Evolutionary conservation across 2,888 invertebrate species (phyloP).

Genomic region (Nycteola revayana): DNA sequence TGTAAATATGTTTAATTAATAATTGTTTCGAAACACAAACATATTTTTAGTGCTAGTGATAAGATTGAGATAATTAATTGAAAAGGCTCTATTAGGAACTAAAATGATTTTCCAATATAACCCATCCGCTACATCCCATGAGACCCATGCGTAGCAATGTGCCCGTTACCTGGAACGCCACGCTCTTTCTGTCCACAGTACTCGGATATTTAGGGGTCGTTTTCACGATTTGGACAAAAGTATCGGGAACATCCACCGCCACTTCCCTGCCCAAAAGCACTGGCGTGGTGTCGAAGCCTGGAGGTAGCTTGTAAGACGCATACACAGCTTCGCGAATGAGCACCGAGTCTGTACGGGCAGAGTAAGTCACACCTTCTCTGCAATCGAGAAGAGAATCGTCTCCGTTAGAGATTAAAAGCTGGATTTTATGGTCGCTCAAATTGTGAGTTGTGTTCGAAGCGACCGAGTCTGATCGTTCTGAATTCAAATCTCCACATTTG

Average conservation of each 20-base stretch:
- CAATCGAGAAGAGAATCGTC: conserved; percentile 72
- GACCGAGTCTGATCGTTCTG: conserved; percentile 64
- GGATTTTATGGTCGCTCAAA: conserved; percentile 70
- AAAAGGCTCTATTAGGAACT: conserved; percentile 7
- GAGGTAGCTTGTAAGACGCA: conserved; percentile 72
- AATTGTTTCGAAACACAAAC: too few relatives aligned
- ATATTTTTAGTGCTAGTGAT: too few relatives aligned
- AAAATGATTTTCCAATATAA: conserved; percentile 13
- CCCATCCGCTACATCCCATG: conserved; percentile 34
- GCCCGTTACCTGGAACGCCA: conserved; percentile 73
- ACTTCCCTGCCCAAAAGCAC: conserved; percentile 82
- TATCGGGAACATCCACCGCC: conserved; percentile 95
- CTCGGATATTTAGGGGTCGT: conserved; percentile 86
- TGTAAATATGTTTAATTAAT: too few relatives aligned
- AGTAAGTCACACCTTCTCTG: conserved; percentile 72
- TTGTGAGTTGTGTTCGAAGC: conserved; percentile 58
- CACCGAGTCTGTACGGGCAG: conserved; percentile 76
- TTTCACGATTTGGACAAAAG: conserved; percentile 92
- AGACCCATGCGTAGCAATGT: conserved; percentile 46
- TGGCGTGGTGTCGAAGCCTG: conserved; percentile 75
- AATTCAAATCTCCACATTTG: conserved; percentile 60
- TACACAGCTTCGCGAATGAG: conserved; percentile 74
- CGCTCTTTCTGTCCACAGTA: conserved; percentile 79
- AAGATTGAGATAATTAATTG: too few relatives aligned
- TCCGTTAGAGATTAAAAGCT: conserved; percentile 70